phyloP scores from a whole-genome alignment of 2,888 invertebrate species.

The Pogonocherus hispidulus region DNA sequence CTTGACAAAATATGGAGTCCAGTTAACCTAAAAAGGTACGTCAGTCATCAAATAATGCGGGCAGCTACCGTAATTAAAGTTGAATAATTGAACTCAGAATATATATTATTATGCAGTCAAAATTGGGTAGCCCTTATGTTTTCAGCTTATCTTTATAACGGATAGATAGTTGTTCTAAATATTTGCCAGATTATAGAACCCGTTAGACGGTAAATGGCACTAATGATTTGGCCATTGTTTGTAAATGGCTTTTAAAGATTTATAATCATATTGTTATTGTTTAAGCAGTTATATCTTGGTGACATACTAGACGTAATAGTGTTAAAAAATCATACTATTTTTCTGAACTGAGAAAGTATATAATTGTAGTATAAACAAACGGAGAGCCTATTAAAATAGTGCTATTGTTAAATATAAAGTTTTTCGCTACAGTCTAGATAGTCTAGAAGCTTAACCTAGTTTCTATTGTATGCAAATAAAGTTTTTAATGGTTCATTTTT shows the following conservation, averaged over 20 bases:
- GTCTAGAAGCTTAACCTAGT: background rate
- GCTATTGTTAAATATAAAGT: constrained; percentile 17
- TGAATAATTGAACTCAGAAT: constrained; percentile 41
- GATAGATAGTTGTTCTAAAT: constrained; percentile 45
- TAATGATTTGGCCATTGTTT: constrained; percentile 53
- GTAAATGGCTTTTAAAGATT: constrained; percentile 47
- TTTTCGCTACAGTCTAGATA: too few species aligned
- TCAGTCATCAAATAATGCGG: constrained; percentile 46
- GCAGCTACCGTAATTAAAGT: constrained; percentile 44
- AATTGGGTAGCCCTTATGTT: constrained; percentile 45
- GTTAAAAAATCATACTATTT: constrained; percentile 3
- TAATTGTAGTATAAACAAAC: background rate
- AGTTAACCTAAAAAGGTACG: constrained; percentile 37
- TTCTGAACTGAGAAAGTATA: constrained; percentile 1
- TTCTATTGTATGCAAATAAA: constrained; percentile 21
- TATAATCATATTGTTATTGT: constrained; percentile 30
- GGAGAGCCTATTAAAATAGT: background rate
- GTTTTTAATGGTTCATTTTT: background rate
- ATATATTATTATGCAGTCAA: constrained; percentile 30
- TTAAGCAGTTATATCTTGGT: constrained; percentile 2
- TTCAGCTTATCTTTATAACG: constrained; percentile 45
- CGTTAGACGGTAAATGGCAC: constrained; percentile 49
- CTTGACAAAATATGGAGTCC: constrained; percentile 39
- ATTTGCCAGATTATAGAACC: constrained; percentile 39
- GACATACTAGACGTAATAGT: constrained; percentile 15